Evolutionary conservation across 2,888 invertebrate species (phyloP), one percentile per base, ranked within the genome.

Genomic region (Torymus aiolomorphi): DNA sequence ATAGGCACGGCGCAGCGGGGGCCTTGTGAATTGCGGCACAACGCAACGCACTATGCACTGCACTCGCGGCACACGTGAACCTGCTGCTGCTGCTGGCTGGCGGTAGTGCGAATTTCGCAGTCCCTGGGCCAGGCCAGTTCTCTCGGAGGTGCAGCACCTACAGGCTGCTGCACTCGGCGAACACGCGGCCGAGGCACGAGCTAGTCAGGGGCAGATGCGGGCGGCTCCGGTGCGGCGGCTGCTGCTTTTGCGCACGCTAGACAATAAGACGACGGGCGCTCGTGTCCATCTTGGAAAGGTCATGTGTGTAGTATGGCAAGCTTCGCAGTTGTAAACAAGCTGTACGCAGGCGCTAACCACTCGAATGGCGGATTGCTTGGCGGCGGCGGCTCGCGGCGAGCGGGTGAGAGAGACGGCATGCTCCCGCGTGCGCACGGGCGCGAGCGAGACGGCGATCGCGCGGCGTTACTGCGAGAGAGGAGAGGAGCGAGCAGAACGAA

Each of bases 211-310:
- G 42, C 42, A 42, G 8, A 42, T 42, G n/a, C 51, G n/a, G 61
- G 49, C 71, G 13, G 59, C 59, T 18, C 31, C 31, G n/a, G 16
- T 63, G 73, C 73, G 54, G 61, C 16, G 13, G 14, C 42, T 18
- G 59, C 74, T 51, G 49, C 49, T 59, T 62, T 61, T 49, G 56
- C 72, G 74, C 82, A 83, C 76, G 78, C 81, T 80, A 82, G 62
- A 76, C 77, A 80, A 73, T 82, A 77, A 83, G 61, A 63, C 65
- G 74, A 61, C 76, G 79, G 86, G 86, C 86, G 86, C 88, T 88
- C 87, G 88, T 88, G 87, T 89, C 90, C 90, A 90, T 90, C 88
- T 90, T 90, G 90, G 88, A 90, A 90, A 90, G 90, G 90, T 90
- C 90, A 90, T 90, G 89, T 90, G 86, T 86, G 88, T 89, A 86